A percentile compares a stretch with the other conserved stretches of the same genome.
Evolutionary conservation across 2,888 invertebrate species (phyloP).

Genomic region (Eupeodes luniger): DNA sequence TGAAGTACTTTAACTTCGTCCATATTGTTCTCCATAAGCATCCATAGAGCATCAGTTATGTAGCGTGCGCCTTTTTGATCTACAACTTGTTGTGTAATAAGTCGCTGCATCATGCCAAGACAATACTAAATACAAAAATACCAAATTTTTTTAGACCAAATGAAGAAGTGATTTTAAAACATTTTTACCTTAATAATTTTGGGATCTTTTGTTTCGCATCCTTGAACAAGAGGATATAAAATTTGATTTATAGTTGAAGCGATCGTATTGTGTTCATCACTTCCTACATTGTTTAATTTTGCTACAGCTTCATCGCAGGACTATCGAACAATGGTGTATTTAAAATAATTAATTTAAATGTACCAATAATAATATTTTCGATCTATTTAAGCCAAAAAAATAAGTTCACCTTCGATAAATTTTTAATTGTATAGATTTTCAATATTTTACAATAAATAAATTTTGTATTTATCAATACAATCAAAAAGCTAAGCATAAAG

Average conservation of each 20-base stretch:
- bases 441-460: no score
- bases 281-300: conserved; percentile 91
- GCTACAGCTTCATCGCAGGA: conserved; percentile 98
- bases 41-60: conserved; percentile 96
- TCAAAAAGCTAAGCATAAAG: no score
- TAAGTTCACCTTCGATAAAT: no score
- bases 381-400: no score
- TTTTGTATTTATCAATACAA: no score
- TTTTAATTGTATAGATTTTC: no score
- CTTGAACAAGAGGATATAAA: conserved; percentile 97
- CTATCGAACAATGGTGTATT: conserved; percentile 84
- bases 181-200: conserved; percentile 94
- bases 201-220: conserved; percentile 98
- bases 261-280: conserved; percentile 91
- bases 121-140: conserved; percentile 88
- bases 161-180: not conserved
- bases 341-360: no score
- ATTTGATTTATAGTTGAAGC: conserved; percentile 96
- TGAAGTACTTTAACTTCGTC: conserved; percentile 98
- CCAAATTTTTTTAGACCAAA: not conserved
- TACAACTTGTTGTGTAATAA: conserved; percentile 95
- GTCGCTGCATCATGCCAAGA: conserved; percentile 95
- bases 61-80: conserved; percentile 96
- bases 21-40: conserved; percentile 96
- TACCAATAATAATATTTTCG: no score